Evolutionary conservation across 2,888 invertebrate genomes (phyloP).

Genomic region (Luperina testacea): DNA sequence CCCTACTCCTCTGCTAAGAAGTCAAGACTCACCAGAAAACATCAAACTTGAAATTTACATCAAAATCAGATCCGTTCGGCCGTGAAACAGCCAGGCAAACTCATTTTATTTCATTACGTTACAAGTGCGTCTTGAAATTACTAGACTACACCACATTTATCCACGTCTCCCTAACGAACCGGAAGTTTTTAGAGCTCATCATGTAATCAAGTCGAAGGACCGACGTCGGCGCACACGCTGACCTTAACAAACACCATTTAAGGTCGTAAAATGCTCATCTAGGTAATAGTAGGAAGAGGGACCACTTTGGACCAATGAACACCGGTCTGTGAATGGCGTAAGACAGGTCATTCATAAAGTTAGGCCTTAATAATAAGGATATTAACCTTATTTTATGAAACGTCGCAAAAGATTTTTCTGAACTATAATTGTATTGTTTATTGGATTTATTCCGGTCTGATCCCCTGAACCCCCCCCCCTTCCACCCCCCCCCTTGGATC

Average conservation of each 20-base stretch:
- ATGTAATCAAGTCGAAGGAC: constrained; percentile 67
- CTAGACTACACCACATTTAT: neutral
- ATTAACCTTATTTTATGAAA: constrained; percentile 2
- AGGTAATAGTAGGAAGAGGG: constrained; percentile 78
- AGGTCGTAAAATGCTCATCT: constrained; percentile 68
- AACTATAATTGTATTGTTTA: neutral
- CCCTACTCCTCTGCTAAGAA: neutral
- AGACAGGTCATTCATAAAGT: constrained; percentile 4
- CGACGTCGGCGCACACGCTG: constrained; percentile 52
- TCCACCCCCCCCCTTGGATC: too few species aligned
- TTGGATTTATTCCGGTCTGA: too few species aligned
- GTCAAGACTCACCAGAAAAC: neutral
- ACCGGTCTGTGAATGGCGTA: constrained; percentile 39
- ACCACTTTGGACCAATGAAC: constrained; percentile 61
- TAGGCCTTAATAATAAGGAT: constrained; percentile 11
- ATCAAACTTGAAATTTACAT: neutral
- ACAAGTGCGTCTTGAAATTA: neutral
- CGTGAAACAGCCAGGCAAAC: neutral
- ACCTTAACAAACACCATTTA: constrained; percentile 66
- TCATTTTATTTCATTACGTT: neutral
- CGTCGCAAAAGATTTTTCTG: neutral
- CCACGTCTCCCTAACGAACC: constrained; percentile 41
- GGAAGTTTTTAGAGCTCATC: constrained; percentile 66
- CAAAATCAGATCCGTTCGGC: neutral
- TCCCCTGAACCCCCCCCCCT: too few species aligned